phyloP scores from a whole-genome alignment of 2,888 invertebrate genomes.

The Ecliptopera silaceata region DNA sequence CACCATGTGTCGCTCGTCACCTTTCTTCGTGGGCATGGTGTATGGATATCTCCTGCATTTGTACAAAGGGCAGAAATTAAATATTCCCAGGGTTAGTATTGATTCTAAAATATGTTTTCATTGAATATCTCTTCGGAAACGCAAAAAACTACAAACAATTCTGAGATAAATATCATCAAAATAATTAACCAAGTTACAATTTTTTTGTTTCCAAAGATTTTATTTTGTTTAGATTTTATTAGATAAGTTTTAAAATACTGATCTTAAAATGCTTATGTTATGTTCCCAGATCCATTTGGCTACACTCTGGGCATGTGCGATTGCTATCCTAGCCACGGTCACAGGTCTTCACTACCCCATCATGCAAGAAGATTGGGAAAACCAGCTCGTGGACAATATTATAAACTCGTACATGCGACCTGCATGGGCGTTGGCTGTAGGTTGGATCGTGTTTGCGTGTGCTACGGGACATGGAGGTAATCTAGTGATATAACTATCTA shows the following conservation, averaged over 20 bases:
- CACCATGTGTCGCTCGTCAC: constrained; percentile 55
- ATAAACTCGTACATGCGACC: constrained; percentile 67
- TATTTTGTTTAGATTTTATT: no score
- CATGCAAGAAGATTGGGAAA: constrained; percentile 56
- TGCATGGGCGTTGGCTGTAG: constrained; percentile 68
- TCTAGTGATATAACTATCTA: no score
- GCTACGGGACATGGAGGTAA: constrained; percentile 62
- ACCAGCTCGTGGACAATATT: constrained; percentile 54
- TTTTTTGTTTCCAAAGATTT: no score
- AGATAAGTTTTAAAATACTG: no score
- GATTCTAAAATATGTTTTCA: background rate
- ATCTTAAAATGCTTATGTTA: no score
- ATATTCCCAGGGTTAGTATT: constrained; percentile 46
- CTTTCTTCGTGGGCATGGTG: constrained; percentile 65
- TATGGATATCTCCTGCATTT: constrained; percentile 59
- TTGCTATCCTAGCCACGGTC: constrained; percentile 32
- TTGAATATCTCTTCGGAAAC: no score
- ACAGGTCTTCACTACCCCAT: constrained; percentile 49
- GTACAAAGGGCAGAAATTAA: constrained; percentile 39
- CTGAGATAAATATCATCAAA: no score
- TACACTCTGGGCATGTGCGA: constrained; percentile 43
- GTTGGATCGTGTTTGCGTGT: constrained; percentile 76
- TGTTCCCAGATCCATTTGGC: constrained; percentile 40
- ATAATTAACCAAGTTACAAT: no score
- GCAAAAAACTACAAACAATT: no score